Conservation (phyloP, 1,140 invertebrate genomes). For the Hyles vespertilio region DNA sequence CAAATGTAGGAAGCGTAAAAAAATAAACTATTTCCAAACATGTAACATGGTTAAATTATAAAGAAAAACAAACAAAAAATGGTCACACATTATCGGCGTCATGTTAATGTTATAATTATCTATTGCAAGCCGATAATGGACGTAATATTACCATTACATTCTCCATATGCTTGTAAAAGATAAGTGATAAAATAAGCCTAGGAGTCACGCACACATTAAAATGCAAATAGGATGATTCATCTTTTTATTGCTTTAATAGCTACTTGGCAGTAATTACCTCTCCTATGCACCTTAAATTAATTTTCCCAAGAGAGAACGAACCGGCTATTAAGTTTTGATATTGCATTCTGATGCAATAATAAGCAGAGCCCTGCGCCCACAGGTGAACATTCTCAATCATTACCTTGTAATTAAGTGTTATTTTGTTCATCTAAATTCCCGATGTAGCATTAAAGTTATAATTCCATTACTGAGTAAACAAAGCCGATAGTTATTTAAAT, state of each 20-base stretch:
- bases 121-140: no score
- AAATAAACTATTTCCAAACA: no score
- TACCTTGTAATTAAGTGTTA: conserved; percentile 15
- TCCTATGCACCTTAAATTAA: conserved; percentile 65
- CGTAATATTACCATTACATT: neutral
- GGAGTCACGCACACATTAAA: conserved; percentile 25
- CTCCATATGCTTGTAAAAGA: neutral
- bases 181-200: neutral
- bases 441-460: conserved; percentile 24
- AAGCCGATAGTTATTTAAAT: conserved; percentile 29
- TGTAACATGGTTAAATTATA: no score
- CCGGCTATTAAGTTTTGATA: conserved; percentile 45
- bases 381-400: conserved; percentile 1
- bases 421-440: conserved; percentile 14
- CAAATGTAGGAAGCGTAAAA: no score
- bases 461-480: conserved; percentile 40
- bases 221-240: conserved; percentile 50
- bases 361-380: conserved; percentile 8
- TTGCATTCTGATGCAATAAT: conserved; percentile 42
- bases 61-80: conserved; percentile 18
- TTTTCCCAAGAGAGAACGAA: conserved; percentile 38
- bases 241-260: conserved; percentile 51
- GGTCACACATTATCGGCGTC: no score
- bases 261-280: conserved; percentile 56
- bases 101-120: no score